phyloP scores from a whole-genome alignment of 2,888 invertebrate species.

The Dyspetes luteomarginatus region DNA sequence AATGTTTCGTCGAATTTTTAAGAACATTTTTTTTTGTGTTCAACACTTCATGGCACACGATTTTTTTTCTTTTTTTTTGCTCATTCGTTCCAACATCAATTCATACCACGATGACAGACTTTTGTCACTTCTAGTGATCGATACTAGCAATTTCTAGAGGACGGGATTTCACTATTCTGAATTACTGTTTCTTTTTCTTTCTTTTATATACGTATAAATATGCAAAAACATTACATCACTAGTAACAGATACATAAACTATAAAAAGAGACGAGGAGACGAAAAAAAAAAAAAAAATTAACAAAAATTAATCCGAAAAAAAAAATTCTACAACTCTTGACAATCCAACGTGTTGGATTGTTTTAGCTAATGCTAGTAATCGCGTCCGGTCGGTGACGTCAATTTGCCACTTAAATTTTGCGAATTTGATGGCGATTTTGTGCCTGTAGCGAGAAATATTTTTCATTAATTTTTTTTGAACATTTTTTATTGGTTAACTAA shows the following conservation, averaged over 20 bases:
- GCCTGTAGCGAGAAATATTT: slow-evolving; percentile 71
- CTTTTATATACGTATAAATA: slow-evolving; percentile 76
- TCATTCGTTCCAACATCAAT: slow-evolving; percentile 42
- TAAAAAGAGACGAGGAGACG: slow-evolving; percentile 65
- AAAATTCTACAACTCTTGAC: slow-evolving; percentile 52
- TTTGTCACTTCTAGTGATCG: slow-evolving; percentile 46
- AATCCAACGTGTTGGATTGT: slow-evolving; percentile 63
- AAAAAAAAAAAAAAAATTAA: slow-evolving; percentile 44
- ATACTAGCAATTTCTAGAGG: slow-evolving; percentile 71
- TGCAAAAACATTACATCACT: slow-evolving; percentile 74
- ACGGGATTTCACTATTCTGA: slow-evolving; percentile 72
- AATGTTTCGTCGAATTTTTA: slow-evolving; percentile 45
- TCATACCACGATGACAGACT: slow-evolving; percentile 52
- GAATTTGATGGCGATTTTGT: slow-evolving; percentile 81
- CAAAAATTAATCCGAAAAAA: slow-evolving; percentile 66
- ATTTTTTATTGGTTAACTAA: neutral
- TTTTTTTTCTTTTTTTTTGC: slow-evolving; percentile 23
- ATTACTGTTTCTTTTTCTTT: slow-evolving; percentile 57
- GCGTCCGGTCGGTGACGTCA: slow-evolving; percentile 79
- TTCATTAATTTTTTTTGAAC: no score
- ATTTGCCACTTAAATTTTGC: slow-evolving; percentile 78
- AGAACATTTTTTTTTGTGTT: slow-evolving; percentile 21
- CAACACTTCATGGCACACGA: neutral
- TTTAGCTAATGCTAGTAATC: slow-evolving; percentile 77
- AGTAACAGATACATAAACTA: slow-evolving; percentile 76